These are phyloP conservation scores for Coracopsis vasa DNA, from an alignment of 2,113 vertebrate genomes.

Conservation along the genomic window DNA sequence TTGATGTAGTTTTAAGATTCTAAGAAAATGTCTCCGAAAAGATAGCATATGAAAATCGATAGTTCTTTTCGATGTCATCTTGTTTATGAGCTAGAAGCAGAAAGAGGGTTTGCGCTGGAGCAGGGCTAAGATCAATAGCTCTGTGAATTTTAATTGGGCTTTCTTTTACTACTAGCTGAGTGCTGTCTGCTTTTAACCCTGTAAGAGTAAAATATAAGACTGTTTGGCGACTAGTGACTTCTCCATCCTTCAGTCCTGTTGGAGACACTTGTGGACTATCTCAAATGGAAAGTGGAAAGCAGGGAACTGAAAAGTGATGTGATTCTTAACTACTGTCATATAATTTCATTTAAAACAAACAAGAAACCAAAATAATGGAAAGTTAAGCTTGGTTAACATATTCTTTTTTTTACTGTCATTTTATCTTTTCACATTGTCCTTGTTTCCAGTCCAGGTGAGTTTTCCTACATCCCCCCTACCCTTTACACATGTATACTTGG, in stretches of 20 bases:
- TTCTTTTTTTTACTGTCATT: background rate
- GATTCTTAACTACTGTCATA: background rate
- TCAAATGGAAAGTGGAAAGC: background rate
- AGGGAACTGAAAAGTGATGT: background rate
- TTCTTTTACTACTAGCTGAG: background rate
- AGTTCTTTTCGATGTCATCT: slow-evolving; percentile 21
- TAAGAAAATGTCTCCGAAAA: slow-evolving; percentile 15
- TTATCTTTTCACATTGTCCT: background rate
- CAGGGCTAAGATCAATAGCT: slow-evolving; percentile 29
- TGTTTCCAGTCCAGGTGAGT: background rate
- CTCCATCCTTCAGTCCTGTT: background rate
- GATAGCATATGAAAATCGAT: slow-evolving; percentile 27
- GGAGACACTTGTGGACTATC: background rate
- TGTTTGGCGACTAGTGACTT: background rate
- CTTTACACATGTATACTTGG: background rate
- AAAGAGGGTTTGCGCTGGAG: background rate
- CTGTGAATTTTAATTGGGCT: slow-evolving; percentile 39
- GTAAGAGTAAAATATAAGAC: background rate
- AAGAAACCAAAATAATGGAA: background rate
- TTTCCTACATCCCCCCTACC: background rate
- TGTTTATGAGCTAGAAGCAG: slow-evolving; percentile 38
- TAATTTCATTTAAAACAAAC: background rate
- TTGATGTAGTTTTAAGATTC: slow-evolving; percentile 13
- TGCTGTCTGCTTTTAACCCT: background rate
- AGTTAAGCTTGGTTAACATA: background rate